These are phyloP conservation scores for Tachycineta bicolor DNA, from an alignment of 2,113 vertebrate species.

Conservation along the genomic window DNA sequence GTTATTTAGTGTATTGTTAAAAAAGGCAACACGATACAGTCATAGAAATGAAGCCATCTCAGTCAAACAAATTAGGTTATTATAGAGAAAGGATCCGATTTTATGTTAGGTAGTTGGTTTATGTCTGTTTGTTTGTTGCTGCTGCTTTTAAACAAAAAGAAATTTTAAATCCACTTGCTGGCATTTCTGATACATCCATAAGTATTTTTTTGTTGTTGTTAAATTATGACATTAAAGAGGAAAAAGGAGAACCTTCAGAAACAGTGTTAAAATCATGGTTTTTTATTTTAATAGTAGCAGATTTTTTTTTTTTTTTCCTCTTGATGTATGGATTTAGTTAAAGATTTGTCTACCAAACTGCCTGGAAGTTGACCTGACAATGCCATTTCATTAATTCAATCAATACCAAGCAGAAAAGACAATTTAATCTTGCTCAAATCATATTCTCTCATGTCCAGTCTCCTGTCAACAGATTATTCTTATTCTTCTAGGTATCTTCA, in stretches of 20 bases:
- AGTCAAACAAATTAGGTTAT: conserved; percentile 78
- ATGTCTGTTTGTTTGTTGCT: conserved; percentile 39
- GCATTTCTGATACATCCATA: conserved; percentile 71
- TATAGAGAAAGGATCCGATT: conserved; percentile 75
- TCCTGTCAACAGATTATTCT: not conserved
- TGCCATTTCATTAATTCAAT: conserved; percentile 41
- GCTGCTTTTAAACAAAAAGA: conserved; percentile 63
- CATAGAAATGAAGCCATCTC: conserved; percentile 81
- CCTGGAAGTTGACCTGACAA: conserved; percentile 50
- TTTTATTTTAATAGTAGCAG: conserved; percentile 45
- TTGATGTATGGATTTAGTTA: conserved; percentile 62
- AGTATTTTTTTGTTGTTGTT: conserved; percentile 1
- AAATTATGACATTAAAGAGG: conserved; percentile 62
- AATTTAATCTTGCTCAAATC: conserved; percentile 33
- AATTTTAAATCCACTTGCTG: conserved; percentile 68
- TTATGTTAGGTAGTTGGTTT: conserved; percentile 74
- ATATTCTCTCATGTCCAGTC: conserved; percentile 11
- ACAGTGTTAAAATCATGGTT: conserved; percentile 48
- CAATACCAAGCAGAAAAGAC: conserved; percentile 60
- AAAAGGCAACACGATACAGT: conserved; percentile 84
- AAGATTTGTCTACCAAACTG: conserved; percentile 53
- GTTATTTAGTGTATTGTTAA: conserved; percentile 76
- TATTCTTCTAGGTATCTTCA: conserved; percentile 6
- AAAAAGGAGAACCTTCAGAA: conserved; percentile 71
- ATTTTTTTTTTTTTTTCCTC: not conserved